A percentile compares a stretch with the other conserved stretches of the same genome.
Conservation (phyloP, 2,888 invertebrate genomes). For the Cryptocephalus primarius region DNA sequence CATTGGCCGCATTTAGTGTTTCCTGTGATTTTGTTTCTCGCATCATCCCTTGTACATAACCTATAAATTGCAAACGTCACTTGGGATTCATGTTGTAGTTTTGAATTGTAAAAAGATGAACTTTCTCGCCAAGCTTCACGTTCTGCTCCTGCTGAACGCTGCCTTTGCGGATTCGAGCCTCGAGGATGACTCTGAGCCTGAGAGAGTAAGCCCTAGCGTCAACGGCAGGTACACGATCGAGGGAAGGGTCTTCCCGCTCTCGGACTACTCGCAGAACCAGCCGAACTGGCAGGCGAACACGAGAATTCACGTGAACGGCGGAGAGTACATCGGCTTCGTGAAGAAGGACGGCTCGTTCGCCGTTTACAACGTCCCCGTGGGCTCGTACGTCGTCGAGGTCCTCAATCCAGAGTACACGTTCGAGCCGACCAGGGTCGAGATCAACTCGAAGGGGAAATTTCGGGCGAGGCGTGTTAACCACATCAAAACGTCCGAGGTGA, state of each 20-base stretch:
- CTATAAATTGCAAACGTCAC: too few relatives aligned
- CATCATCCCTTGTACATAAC: too few relatives aligned
- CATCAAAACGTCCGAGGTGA: constrained; percentile 82
- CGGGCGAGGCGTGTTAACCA: constrained; percentile 90
- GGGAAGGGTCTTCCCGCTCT: constrained; percentile 65
- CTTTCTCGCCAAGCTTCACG: too few relatives aligned
- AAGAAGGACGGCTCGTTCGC: constrained; percentile 86
- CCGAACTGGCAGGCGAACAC: constrained; percentile 68
- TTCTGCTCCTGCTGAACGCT: neutral
- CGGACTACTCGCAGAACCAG: constrained; percentile 44
- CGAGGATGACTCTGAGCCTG: constrained; percentile 30
- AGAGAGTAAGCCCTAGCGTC: constrained; percentile 28
- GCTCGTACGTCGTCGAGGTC: constrained; percentile 90
- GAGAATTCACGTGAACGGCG: constrained; percentile 76
- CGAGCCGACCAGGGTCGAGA: constrained; percentile 92
- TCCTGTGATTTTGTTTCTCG: too few relatives aligned
- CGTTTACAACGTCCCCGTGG: constrained; percentile 78
- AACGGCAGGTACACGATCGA: constrained; percentile 60
- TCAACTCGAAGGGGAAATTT: constrained; percentile 94
- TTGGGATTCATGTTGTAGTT: too few relatives aligned
- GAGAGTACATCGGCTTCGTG: constrained; percentile 78
- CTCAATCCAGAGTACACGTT: constrained; percentile 84
- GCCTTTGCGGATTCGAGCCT: constrained; percentile 14
- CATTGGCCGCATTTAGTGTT: too few relatives aligned
- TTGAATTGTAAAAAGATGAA: too few relatives aligned